These are phyloP conservation scores for Melopsittacus undulatus DNA, from an alignment of 2,797 vertebrate genomes.

Conservation along the genomic window DNA sequence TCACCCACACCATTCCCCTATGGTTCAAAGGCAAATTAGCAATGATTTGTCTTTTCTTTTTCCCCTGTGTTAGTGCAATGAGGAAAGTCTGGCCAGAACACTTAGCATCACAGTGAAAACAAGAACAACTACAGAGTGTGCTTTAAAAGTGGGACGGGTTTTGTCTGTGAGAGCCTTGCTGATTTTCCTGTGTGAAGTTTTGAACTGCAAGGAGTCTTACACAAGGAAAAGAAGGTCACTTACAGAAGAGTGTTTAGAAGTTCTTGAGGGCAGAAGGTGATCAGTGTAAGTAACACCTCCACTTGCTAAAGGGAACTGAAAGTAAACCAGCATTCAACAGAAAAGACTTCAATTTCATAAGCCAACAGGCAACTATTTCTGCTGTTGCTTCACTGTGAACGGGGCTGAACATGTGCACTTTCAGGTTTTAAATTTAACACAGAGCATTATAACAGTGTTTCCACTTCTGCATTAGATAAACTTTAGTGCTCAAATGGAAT, in stretches of 20 bases:
- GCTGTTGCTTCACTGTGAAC: constrained; percentile 47
- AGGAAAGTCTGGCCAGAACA: not conserved
- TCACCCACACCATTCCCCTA: not conserved
- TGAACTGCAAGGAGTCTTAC: not conserved
- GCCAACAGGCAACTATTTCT: constrained; percentile 50
- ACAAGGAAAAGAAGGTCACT: not conserved
- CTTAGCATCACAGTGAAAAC: not conserved
- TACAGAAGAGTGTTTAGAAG: not conserved
- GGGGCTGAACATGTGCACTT: constrained; percentile 40
- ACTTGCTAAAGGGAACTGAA: constrained; percentile 36
- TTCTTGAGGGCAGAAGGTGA: not conserved
- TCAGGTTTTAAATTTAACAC: constrained; percentile 13
- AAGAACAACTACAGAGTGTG: not conserved
- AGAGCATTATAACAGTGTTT: constrained; percentile 38
- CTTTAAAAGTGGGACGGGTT: too few species aligned
- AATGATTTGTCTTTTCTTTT: not conserved
- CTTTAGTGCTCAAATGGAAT: constrained; percentile 56
- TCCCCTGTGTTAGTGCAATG: not conserved
- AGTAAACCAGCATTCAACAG: constrained; percentile 5
- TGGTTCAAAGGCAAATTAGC: not conserved
- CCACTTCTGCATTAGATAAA: constrained; percentile 68
- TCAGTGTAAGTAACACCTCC: not conserved
- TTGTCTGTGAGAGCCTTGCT: not conserved
- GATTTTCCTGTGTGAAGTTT: not conserved
- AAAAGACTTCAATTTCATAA: constrained; percentile 28